A percentile compares a stretch with the other conserved stretches of the same genome.
Conservation (phyloP, 1,140 invertebrate genomes). For the Penaeus vannamei region DNA sequence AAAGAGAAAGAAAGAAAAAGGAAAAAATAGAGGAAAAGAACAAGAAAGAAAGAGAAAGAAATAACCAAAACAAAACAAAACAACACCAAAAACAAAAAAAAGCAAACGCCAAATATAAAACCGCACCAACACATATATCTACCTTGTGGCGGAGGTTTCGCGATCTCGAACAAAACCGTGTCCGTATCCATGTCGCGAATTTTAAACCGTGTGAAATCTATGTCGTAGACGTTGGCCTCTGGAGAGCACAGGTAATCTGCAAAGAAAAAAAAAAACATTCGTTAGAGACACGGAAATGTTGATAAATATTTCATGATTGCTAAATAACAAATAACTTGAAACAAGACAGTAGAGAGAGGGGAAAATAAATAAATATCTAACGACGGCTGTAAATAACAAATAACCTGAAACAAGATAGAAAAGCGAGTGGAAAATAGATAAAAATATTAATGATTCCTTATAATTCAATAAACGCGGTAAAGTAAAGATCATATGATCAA, state of each 20-base stretch:
- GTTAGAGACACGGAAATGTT: neutral
- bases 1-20: neutral
- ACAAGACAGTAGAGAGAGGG: too few relatives aligned
- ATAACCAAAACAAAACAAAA: neutral
- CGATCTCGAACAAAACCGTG: constrained; percentile 95
- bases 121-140: neutral
- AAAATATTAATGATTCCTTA: too few relatives aligned
- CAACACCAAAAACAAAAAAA: neutral
- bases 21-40: neutral
- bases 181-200: constrained; percentile 95
- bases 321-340: too few relatives aligned
- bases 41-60: neutral
- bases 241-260: constrained; percentile 92
- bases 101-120: neutral
- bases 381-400: too few relatives aligned
- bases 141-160: constrained; percentile 82
- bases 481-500: too few relatives aligned
- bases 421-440: too few relatives aligned
- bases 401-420: too few relatives aligned
- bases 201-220: constrained; percentile 98
- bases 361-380: too few relatives aligned
- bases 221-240: constrained; percentile 96
- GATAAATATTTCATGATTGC: too few relatives aligned
- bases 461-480: too few relatives aligned
- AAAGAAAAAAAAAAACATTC: neutral